Conservation (phyloP, 2,797 vertebrate genomes). For the Sebastes itinus region DNA sequence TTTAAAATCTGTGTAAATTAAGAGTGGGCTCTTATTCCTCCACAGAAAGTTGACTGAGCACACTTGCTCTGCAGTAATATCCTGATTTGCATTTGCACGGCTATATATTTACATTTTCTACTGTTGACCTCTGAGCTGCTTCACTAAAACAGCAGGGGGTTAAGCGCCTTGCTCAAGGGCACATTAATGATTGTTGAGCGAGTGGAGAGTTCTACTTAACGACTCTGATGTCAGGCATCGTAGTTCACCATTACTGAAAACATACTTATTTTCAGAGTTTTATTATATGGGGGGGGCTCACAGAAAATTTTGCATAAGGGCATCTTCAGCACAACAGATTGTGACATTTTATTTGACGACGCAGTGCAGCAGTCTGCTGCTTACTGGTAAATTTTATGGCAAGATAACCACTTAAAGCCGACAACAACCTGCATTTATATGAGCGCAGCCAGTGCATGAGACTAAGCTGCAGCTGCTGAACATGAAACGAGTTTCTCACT, state of each 20-base stretch:
- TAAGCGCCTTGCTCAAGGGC: slow-evolving; percentile 46
- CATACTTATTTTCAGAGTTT: slow-evolving; percentile 5
- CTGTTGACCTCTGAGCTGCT: slow-evolving; percentile 9
- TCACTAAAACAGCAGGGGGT: slow-evolving; percentile 32
- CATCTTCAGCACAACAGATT: slow-evolving; percentile 37
- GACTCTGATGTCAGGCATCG: slow-evolving; percentile 6
- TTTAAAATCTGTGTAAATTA: slow-evolving; percentile 1
- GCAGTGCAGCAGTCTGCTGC: slow-evolving; percentile 22
- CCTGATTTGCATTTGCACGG: slow-evolving; percentile 31
- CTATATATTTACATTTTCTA: slow-evolving; percentile 8
- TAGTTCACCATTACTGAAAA: slow-evolving; percentile 12
- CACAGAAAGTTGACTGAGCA: slow-evolving; percentile 3
- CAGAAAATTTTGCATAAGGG: slow-evolving; percentile 11
- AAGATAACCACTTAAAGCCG: slow-evolving; percentile 47
- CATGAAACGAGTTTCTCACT: slow-evolving; percentile 54
- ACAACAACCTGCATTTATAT: slow-evolving; percentile 53
- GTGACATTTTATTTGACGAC: slow-evolving; percentile 35
- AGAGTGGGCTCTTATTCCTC: not conserved
- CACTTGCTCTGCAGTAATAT: not conserved
- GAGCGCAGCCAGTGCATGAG: slow-evolving; percentile 35
- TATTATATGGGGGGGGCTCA: slow-evolving; percentile 1
- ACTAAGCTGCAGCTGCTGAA: slow-evolving; percentile 57
- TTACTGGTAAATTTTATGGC: slow-evolving; percentile 46
- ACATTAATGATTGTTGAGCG: slow-evolving; percentile 26
- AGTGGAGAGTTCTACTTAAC: slow-evolving; percentile 7